Evolutionary conservation across 2,888 invertebrate species (phyloP).

Genomic region (Ichneumoninae sp.): DNA sequence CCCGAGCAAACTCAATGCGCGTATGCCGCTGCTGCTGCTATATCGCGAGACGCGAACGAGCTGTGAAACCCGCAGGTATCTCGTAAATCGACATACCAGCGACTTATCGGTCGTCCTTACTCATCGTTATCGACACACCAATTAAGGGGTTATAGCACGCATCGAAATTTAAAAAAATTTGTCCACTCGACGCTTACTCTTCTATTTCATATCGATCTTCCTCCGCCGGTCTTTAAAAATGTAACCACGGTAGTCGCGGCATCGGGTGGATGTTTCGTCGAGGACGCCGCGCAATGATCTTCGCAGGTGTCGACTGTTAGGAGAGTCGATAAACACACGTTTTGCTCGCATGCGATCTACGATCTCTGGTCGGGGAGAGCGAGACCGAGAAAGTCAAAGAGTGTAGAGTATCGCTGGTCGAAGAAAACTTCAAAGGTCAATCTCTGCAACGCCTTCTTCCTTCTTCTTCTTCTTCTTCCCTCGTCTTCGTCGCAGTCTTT

Average conservation of each 20-base stretch:
- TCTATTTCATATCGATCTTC: neutral
- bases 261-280: neutral
- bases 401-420: slow-evolving; percentile 47
- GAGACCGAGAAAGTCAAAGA: slow-evolving; percentile 44
- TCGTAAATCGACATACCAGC: slow-evolving; percentile 60
- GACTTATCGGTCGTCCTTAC: slow-evolving; percentile 52
- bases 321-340: slow-evolving; percentile 60
- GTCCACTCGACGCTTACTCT: neutral
- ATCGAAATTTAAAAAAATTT: neutral
- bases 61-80: slow-evolving; percentile 50
- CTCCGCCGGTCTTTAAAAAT: neutral
- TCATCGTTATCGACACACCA: slow-evolving; percentile 45
- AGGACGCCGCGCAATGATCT: slow-evolving; percentile 4
- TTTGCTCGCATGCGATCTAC: slow-evolving; percentile 51
- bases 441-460: slow-evolving; percentile 70
- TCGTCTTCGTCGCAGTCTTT: slow-evolving; percentile 34
- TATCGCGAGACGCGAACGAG: slow-evolving; percentile 41
- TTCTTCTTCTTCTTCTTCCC: slow-evolving; percentile 23
- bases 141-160: slow-evolving; percentile 6
- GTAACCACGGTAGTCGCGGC: neutral
- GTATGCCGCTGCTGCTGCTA: slow-evolving; percentile 23
- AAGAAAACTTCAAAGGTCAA: slow-evolving; percentile 81
- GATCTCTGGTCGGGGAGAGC: slow-evolving; percentile 53
- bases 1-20: slow-evolving; percentile 31
- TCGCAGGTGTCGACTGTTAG: slow-evolving; percentile 63